Base-by-base conservation (phyloP, 2,888 invertebrate genomes). In the Machimus atricapillus region DNA sequence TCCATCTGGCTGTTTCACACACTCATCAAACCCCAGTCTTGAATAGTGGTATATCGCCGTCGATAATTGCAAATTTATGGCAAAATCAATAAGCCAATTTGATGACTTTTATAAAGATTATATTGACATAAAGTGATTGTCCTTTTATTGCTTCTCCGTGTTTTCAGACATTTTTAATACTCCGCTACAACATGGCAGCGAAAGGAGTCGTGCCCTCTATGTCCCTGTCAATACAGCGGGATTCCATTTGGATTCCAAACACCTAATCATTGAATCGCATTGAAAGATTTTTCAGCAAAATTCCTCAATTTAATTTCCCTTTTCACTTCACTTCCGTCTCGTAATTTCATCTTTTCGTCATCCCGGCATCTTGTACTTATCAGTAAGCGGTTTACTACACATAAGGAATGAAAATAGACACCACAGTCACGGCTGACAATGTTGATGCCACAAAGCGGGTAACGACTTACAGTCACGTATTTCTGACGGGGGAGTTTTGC, bases 191-290 rank as follows among this genome's bases (percentile, higher is more conserved):
- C n/a, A 76, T 12, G 8, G 37, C 76, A 76, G 37, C n/a, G 16
- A 52, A 14, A 76, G 31, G 34, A 76, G 76, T 76, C 23, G 31
- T 37, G 74, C 74, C 31, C 43, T 66, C 7, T 73, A 27, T 43
- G 40, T 27, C n/a, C n/a, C 85, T 37, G 12, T 8, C 31, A 85
- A n/a, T 85, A 74, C 66, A 40, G n/a, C 27, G 7, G 83, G 43
- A 40, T 85, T 85, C 85, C 74, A 73, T 85, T 43, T 85, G 74
- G 85, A 73, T 85, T 85, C 74, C 73, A 27, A 66, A 85, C 74
- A 74, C 85, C 85, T 85, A 85, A 85, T 85, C 85, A 85, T 74
- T 43, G 85, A 85, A 85, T 85, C 73, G 85, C 74, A 85, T 85
- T 85, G 85, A 85, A 19, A 74, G 73, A 85, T 85, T 85, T 56